These are phyloP conservation scores for Camponotus pennsylvanicus DNA, from an alignment of 1,140 invertebrate genomes.

Conservation along the genomic window DNA sequence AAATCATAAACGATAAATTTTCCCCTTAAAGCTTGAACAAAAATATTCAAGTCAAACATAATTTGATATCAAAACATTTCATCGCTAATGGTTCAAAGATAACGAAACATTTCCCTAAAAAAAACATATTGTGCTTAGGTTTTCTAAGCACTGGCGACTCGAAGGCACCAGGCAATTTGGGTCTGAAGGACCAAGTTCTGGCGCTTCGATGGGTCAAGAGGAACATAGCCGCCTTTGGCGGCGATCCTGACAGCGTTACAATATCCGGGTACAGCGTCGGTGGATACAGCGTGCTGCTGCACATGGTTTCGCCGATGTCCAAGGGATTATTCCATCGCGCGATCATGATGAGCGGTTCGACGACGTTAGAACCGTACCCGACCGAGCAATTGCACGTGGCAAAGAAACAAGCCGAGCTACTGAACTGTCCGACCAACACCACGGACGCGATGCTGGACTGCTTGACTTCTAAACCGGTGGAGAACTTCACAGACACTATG, in stretches of 20 bases:
- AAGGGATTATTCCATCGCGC: slow-evolving; percentile 90
- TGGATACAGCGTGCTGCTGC: slow-evolving; percentile 87
- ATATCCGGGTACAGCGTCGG: slow-evolving; percentile 91
- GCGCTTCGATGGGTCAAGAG: too few species aligned
- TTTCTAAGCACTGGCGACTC: too few species aligned
- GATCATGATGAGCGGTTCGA: slow-evolving; percentile 90
- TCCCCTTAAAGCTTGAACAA: background rate
- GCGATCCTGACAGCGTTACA: too few species aligned
- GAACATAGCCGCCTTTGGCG: too few species aligned
- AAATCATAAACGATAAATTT: background rate
- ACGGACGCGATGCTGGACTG: slow-evolving; percentile 88
- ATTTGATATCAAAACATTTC: too few species aligned
- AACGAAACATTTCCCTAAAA: too few species aligned
- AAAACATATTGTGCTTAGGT: too few species aligned
- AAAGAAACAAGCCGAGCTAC: slow-evolving; percentile 89
- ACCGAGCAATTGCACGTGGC: slow-evolving; percentile 88
- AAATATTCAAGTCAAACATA: too few species aligned
- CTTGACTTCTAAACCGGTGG: slow-evolving; percentile 86
- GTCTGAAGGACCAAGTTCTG: too few species aligned
- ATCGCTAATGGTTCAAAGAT: too few species aligned
- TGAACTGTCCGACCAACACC: slow-evolving; percentile 89
- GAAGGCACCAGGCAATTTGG: too few species aligned
- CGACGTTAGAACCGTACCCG: slow-evolving; percentile 79
- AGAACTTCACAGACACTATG: slow-evolving; percentile 69
- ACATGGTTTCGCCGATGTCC: slow-evolving; percentile 89